Conservation (phyloP, 2,888 invertebrate genomes). For the Elegia similella region DNA sequence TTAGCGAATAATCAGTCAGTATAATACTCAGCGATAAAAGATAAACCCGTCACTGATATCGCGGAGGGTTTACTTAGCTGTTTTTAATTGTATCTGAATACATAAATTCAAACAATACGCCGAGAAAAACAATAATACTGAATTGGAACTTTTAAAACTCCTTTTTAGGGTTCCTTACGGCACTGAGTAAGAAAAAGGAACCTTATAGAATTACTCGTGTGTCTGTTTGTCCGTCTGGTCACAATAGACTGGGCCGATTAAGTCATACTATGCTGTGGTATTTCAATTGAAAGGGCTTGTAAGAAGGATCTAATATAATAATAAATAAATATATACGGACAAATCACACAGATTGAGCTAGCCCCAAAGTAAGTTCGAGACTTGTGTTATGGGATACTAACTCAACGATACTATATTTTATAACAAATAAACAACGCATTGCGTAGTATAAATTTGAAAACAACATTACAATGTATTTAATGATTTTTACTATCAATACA, state of each 20-base stretch:
- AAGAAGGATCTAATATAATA: not conserved
- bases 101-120: not conserved
- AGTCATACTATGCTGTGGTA: too few species aligned
- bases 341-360: too few species aligned
- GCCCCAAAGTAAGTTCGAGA: too few species aligned
- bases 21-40: constrained; percentile 5
- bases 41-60: not conserved
- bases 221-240: too few species aligned
- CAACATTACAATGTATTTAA: not conserved
- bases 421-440: not conserved
- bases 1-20: constrained; percentile 1
- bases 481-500: not conserved
- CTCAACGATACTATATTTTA: too few species aligned
- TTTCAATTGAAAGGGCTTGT: too few species aligned
- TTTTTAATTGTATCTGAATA: constrained; percentile 6
- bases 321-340: too few species aligned
- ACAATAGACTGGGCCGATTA: too few species aligned
- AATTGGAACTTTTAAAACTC: not conserved
- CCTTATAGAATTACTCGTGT: too few species aligned
- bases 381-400: too few species aligned
- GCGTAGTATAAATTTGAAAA: not conserved
- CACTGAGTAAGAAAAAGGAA: too few species aligned
- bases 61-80: not conserved
- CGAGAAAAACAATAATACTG: not conserved
- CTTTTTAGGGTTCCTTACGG: too few species aligned